Percentiles rank a stretch among this genome's conserved stretches.
Conservation (phyloP, 2,888 invertebrate species). For the Synergus japonicus region DNA sequence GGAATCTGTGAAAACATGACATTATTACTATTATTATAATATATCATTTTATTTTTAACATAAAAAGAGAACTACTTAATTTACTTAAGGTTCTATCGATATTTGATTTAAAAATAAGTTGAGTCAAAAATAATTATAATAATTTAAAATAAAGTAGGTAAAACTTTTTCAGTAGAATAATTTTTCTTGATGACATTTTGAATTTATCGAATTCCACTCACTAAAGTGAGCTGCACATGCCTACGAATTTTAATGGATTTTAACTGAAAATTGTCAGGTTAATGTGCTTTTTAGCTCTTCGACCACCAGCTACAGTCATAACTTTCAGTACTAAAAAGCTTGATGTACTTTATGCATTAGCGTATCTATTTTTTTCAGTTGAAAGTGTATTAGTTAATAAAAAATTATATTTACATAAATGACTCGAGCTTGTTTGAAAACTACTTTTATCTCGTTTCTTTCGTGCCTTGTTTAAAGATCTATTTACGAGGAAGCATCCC, state of each 20-base stretch:
- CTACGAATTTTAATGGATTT: neutral
- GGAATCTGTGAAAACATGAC: no score
- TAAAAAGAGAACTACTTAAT: no score
- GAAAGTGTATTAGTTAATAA: neutral
- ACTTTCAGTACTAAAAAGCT: neutral
- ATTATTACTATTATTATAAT: no score
- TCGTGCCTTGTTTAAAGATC: neutral
- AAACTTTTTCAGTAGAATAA: no score
- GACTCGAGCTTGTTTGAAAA: neutral
- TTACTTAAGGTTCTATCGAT: no score
- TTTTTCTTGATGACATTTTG: no score
- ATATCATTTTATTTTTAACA: no score
- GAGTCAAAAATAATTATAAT: no score
- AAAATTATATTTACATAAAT: neutral
- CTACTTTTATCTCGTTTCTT: neutral
- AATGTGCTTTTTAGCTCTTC: neutral
- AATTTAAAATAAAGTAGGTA: no score
- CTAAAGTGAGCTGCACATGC: neutral
- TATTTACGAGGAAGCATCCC: neutral
- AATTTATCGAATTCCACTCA: neutral
- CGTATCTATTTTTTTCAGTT: neutral
- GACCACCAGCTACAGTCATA: neutral
- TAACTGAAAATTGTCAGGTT: neutral
- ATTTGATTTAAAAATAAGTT: no score
- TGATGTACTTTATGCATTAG: neutral